Base-by-base conservation (phyloP, 2,797 vertebrate genomes). In the Hafferia zeledoni region DNA sequence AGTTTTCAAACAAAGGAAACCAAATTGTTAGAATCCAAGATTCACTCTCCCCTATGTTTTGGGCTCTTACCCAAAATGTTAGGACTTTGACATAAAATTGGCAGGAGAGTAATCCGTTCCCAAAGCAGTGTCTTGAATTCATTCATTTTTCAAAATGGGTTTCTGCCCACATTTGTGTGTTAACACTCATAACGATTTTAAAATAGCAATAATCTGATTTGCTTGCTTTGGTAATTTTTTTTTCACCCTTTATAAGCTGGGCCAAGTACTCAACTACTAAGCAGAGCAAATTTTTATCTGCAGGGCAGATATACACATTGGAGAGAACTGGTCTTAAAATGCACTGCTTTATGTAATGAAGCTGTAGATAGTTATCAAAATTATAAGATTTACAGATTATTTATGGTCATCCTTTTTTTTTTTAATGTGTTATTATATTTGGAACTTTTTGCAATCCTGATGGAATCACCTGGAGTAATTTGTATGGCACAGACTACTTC, bases 1-100 rank as follows among this genome's bases (percentile, higher is more conserved):
- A 72, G 33, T 90, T 93, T 90, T 89, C 71, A 85, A 61, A 91
- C n/a, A 76, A 87, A 91, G 41, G 13, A 92, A 86, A 86, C 13
- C 52, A 81, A 49, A 20, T 68, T 75, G 49, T 57, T 78, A 7
- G 91, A 93, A 37, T 63, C 52, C 31, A 61, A 41, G 25, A 18
- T 81, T 83, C 0, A 0, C 13, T 76, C 52, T 88, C 44, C 47
- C 31, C 65, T 83, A 60, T 18, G 14, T 79, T 90, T 92, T 83
- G 76, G 79, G 46, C 65, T 71, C 41, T 86, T 72, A 81, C 20
- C 49, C 80, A 83, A 92, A 87, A 52, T 52, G 3, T 80, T 67
- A n/a, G 24, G 43, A 76, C 9, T 86, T 75, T 37, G 79, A 87
- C 47, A 67, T 74, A 91, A 93, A 88, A 88, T 53, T 92, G 67